Conservation (phyloP, 2,113 vertebrate genomes). For the Sciurus niger region DNA sequence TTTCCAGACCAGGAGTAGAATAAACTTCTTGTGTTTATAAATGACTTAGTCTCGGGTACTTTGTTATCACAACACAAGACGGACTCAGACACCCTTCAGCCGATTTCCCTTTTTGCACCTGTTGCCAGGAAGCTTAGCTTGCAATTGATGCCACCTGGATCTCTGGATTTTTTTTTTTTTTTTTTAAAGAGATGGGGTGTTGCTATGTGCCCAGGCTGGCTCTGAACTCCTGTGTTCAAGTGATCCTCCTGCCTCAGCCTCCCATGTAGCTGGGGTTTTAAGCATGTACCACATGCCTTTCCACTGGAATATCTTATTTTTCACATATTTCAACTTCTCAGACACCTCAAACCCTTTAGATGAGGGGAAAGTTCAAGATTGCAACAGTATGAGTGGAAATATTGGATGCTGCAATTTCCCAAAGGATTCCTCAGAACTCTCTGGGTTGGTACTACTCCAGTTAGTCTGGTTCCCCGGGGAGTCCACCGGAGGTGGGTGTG, state of each 20-base stretch:
- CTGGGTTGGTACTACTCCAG: neutral
- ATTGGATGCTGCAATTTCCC: neutral
- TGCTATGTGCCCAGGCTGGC: neutral
- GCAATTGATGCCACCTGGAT: neutral
- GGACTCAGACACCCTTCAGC: neutral
- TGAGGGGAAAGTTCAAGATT: conserved; percentile 9
- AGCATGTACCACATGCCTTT: too few relatives aligned
- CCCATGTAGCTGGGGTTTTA: neutral
- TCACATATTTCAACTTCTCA: conserved; percentile 42
- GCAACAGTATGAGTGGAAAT: neutral
- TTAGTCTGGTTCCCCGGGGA: neutral
- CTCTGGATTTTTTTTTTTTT: too few relatives aligned
- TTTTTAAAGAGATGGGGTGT: neutral
- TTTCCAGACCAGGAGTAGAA: neutral
- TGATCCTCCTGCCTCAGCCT: neutral
- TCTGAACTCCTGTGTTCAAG: neutral
- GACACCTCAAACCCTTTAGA: neutral
- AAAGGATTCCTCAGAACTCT: neutral
- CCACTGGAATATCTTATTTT: neutral
- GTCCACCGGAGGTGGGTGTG: neutral
- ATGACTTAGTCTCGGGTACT: neutral
- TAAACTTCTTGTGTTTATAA: neutral
- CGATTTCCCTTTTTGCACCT: conserved; percentile 3
- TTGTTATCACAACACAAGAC: neutral
- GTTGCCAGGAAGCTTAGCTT: conserved; percentile 10